phyloP scores from a whole-genome alignment of 35 echinoderm and acorn worm genomes.

The Amphiura filiformis region DNA sequence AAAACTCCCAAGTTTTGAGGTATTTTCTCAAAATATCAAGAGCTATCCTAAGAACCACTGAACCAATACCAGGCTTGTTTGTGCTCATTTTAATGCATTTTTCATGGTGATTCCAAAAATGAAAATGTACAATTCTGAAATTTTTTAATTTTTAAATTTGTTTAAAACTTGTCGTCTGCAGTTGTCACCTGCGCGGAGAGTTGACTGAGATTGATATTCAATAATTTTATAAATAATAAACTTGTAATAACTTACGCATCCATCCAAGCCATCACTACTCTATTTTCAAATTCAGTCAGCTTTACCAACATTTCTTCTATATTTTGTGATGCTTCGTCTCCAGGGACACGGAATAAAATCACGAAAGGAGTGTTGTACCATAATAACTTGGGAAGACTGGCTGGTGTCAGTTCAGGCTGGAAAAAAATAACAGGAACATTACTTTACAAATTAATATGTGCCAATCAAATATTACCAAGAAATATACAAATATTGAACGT shows the following conservation, averaged over 20 bases:
- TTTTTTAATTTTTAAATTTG: not conserved
- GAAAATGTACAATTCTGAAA: not conserved
- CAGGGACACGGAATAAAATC: not conserved
- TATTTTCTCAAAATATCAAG: too few relatives aligned
- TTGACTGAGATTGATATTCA: too few relatives aligned
- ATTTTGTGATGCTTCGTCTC: not conserved
- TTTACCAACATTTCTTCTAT: not conserved
- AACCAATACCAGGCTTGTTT: too few relatives aligned
- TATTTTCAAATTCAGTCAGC: not conserved
- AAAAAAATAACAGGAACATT: not conserved
- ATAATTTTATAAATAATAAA: not conserved
- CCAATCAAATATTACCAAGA: too few relatives aligned
- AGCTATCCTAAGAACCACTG: too few relatives aligned
- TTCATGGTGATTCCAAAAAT: too few relatives aligned
- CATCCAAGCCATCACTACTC: not conserved
- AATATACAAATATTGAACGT: too few relatives aligned
- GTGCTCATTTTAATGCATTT: too few relatives aligned
- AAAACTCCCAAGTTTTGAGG: too few relatives aligned
- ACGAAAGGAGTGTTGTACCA: not conserved
- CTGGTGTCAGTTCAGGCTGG: not conserved
- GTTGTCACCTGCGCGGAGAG: too few relatives aligned
- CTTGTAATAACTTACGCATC: not conserved
- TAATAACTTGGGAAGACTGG: not conserved
- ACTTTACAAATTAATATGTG: too few relatives aligned
- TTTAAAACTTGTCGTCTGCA: not conserved